Conservation (phyloP, 2,113 vertebrate species). For the Tursiops truncatus region DNA sequence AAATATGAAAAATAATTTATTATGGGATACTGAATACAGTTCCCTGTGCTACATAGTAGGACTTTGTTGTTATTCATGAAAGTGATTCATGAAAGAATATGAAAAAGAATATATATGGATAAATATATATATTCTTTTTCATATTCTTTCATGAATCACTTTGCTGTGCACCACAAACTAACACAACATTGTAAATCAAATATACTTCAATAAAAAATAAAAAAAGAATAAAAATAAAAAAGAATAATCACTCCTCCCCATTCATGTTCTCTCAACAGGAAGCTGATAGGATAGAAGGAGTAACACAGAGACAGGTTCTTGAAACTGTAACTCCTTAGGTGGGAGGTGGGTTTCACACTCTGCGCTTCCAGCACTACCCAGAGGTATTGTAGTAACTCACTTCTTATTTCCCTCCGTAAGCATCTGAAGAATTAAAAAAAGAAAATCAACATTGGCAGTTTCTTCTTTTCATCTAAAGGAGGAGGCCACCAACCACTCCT, state of each 20-base stretch:
- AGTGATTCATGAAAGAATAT: not conserved
- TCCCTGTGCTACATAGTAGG: too few species aligned
- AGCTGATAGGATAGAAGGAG: not conserved
- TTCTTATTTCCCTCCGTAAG: not conserved
- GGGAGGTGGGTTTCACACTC: not conserved
- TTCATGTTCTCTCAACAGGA: not conserved
- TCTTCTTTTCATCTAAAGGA: not conserved
- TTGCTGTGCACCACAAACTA: not conserved
- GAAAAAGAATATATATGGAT: not conserved
- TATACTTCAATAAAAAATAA: not conserved
- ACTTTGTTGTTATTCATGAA: too few species aligned
- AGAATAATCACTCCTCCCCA: too few species aligned
- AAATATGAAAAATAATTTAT: too few species aligned
- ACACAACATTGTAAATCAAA: not conserved
- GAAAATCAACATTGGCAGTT: fast-evolving
- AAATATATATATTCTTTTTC: too few species aligned
- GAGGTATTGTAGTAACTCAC: not conserved
- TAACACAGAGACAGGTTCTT: not conserved
- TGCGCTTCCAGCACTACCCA: too few species aligned
- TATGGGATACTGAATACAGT: too few species aligned
- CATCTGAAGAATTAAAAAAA: not conserved
- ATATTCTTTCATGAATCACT: not conserved
- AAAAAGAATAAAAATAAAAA: not conserved
- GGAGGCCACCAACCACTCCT: too few species aligned
- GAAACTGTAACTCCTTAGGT: not conserved